Conservation (phyloP, 1,140 invertebrate genomes). For the Drosophila chauvacae region DNA sequence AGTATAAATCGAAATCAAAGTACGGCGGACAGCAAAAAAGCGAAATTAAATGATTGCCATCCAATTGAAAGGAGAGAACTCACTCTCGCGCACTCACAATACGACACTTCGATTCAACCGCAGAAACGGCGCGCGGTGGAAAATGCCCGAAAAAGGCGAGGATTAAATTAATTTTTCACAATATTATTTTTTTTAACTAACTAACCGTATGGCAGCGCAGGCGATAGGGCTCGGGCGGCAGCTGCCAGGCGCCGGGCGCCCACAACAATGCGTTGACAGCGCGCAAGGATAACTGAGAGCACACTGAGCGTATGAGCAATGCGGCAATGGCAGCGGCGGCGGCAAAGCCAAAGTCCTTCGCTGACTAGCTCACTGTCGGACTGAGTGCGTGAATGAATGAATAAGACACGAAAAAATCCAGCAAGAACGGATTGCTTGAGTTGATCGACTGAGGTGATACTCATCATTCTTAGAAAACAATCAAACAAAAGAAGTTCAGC, state of each 20-base stretch:
- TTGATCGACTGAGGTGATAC: constrained; percentile 14
- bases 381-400: constrained; percentile 67
- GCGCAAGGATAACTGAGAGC: constrained; percentile 78
- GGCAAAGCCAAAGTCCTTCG: constrained; percentile 49
- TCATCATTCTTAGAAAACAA: too few relatives aligned
- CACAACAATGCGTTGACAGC: constrained; percentile 78
- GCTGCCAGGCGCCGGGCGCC: constrained; percentile 50
- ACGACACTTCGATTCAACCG: constrained; percentile 36
- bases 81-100: constrained; percentile 3
- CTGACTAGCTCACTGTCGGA: constrained; percentile 46
- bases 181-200: constrained; percentile 35
- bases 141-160: constrained; percentile 11
- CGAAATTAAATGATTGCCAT: constrained; percentile 36
- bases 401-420: constrained; percentile 57
- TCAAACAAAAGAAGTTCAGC: too few relatives aligned
- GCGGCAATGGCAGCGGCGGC: constrained; percentile 26
- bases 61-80: constrained; percentile 34
- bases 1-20: constrained; percentile 70
- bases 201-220: constrained; percentile 60
- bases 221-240: constrained; percentile 7
- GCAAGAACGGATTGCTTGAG: constrained; percentile 4
- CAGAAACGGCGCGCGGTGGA: constrained; percentile 1
- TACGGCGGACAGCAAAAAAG: constrained; percentile 25
- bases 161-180: constrained; percentile 41
- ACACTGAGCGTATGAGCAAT: constrained; percentile 78